Evolutionary conservation across 2,888 invertebrate species (phyloP), one percentile per base, ranked within the genome.

Genomic region (Linyphia triangularis): DNA sequence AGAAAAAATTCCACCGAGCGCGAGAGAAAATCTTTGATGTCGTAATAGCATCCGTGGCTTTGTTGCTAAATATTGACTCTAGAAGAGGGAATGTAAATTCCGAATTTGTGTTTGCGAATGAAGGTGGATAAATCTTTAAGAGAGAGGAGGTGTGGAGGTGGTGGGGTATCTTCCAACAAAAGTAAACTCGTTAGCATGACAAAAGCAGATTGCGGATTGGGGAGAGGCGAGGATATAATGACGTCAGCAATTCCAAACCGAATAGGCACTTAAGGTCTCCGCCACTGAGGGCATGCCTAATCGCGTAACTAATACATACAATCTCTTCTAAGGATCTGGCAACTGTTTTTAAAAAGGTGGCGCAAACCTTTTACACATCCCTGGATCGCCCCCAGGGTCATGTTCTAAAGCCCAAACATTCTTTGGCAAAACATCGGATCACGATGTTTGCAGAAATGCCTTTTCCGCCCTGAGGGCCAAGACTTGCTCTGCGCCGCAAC

Each of bases 181-280:
- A 83, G 82, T 88, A 88, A 88, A 88, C 77, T 88, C 78, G 88
- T 88, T 88, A 88, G 77, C 88, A 88, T 88, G 77, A 88, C 88
- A 88, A 88, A 86, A 88, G 88, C 75, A 43, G 82, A 82, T 82
- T 82, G 72, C 72, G 82, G 77, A 33, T 24, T 30, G 22, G n/a
- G 33, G 30, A 26, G 59, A 28, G 59, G 26, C 4, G 33, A 61
- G 75, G 43, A 24, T 61, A 82, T 82, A 82, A 82, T 82, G 82
- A 82, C 82, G 82, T 82, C 70, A 82, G 82, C 72, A 82, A 61
- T 82, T 63, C 51, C 78, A 67, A 70, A 57, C 81, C 81, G 59
- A 67, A 67, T 65, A 78, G 77, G 70, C 85, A 85, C 85, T 85
- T 85, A 78, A 59, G 61, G 78, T n/a, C 10, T 19, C 26, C 40